A percentile compares a stretch with the other conserved stretches of the same genome.
Evolutionary conservation across 1,140 invertebrate species (phyloP).

Genomic region (Nasonia longicornis): DNA sequence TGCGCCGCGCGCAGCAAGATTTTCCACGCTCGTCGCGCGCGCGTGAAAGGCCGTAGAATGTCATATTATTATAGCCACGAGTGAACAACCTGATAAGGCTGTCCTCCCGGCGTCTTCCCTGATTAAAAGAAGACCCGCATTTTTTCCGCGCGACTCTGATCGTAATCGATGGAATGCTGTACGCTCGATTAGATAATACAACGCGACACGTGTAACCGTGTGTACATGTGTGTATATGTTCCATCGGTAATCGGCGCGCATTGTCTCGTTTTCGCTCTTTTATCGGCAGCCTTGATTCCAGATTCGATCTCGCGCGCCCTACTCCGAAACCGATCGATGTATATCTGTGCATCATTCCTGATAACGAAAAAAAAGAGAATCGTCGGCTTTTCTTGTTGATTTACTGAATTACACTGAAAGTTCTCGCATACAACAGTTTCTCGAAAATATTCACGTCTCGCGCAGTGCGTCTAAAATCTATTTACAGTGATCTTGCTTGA

Average conservation of each 20-base stretch:
- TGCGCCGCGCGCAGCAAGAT: neutral
- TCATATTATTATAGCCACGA: neutral
- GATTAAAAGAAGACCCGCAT: neutral
- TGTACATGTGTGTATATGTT: neutral
- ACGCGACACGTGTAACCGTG: neutral
- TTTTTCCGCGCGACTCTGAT: neutral
- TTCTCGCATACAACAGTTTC: neutral
- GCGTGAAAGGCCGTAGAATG: too few species aligned
- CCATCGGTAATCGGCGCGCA: neutral
- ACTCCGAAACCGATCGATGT: neutral
- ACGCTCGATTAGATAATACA: neutral
- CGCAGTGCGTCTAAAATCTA: too few species aligned
- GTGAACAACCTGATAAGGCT: neutral
- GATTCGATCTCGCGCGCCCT: neutral
- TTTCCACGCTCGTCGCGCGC: neutral
- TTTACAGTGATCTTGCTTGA: neutral
- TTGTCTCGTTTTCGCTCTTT: conserved; percentile 6
- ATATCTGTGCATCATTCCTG: too few species aligned
- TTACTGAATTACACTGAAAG: too few species aligned
- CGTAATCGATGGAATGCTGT: neutral
- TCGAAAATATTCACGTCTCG: neutral
- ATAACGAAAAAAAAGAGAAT: too few species aligned
- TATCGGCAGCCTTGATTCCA: conserved; percentile 9
- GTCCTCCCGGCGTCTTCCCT: neutral
- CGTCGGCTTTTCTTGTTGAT: too few species aligned